Percentiles rank a stretch among this genome's conserved stretches.
Evolutionary conservation across 2,888 invertebrate genomes (phyloP).

Genomic region (Stenurella melanura): DNA sequence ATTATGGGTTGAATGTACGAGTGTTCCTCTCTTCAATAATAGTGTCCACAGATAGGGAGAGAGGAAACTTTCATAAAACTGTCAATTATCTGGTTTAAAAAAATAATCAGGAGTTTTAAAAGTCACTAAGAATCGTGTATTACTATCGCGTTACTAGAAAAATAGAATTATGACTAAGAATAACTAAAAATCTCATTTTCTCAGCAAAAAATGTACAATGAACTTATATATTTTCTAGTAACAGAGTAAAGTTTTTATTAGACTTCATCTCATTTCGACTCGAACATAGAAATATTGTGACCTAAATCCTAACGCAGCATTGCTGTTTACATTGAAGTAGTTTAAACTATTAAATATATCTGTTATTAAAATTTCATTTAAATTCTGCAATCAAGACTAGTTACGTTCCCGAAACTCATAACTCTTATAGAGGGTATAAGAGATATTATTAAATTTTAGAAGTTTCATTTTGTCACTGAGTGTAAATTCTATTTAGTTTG

Average conservation of each 20-base stretch:
- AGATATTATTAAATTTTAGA: conserved; percentile 41
- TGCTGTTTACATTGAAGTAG: background rate
- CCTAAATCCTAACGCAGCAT: background rate
- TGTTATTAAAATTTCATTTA: conserved; percentile 1
- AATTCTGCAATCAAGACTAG: conserved; percentile 6
- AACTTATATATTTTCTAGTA: too few species aligned
- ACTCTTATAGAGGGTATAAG: background rate
- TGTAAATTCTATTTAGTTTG: conserved; percentile 41
- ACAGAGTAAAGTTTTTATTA: background rate
- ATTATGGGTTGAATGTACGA: too few species aligned
- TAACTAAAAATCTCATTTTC: too few species aligned
- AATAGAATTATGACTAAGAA: too few species aligned
- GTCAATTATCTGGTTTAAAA: too few species aligned
- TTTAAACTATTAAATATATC: background rate
- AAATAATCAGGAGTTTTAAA: too few species aligned
- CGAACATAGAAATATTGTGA: background rate
- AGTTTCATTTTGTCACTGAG: conserved; percentile 42
- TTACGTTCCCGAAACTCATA: background rate
- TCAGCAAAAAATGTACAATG: too few species aligned
- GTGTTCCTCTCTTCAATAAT: too few species aligned
- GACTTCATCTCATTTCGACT: background rate
- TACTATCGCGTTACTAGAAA: too few species aligned
- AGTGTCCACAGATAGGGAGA: too few species aligned
- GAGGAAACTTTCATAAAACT: too few species aligned
- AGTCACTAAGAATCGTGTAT: too few species aligned